Percentiles rank a stretch among this genome's conserved stretches.
Conservation (phyloP, 1,140 invertebrate genomes). For the Diachasma alloeum region DNA sequence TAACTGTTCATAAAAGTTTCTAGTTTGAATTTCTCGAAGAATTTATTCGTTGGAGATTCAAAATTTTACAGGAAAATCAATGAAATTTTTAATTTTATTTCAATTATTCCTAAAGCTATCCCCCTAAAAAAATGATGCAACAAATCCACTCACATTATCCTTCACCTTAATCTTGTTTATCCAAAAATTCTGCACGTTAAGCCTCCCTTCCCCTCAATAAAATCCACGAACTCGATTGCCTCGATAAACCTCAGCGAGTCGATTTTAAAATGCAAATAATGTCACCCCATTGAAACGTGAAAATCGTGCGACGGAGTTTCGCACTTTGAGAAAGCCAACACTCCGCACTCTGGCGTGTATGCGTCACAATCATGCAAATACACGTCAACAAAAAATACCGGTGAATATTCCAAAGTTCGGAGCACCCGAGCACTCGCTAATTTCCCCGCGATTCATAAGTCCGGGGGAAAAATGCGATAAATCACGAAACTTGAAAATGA, state of each 20-base stretch:
- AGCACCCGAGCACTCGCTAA: neutral
- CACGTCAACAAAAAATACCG: neutral
- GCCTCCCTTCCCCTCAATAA: neutral
- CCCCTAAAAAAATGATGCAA: neutral
- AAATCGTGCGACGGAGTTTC: conserved; percentile 33
- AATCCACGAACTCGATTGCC: neutral
- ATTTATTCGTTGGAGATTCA: too few relatives aligned
- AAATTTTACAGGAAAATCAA: too few relatives aligned
- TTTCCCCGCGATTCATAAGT: neutral
- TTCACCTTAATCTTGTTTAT: too few relatives aligned
- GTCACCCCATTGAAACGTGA: conserved; percentile 17
- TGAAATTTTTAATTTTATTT: too few relatives aligned
- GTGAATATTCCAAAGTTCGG: neutral
- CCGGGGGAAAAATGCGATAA: neutral
- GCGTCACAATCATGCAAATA: neutral
- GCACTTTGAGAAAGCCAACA: neutral
- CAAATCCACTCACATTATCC: too few relatives aligned
- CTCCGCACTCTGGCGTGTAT: neutral
- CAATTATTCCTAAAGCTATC: too few relatives aligned
- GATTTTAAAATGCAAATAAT: conserved; percentile 59
- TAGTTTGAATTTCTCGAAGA: too few relatives aligned
- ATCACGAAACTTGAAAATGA: neutral
- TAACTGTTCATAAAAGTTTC: too few relatives aligned
- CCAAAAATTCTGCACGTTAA: too few relatives aligned
- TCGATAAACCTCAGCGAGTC: neutral